A percentile compares a stretch with the other conserved stretches of the same genome.
phyloP scores from a whole-genome alignment of 2,797 vertebrate genomes.

The Smutsia temminckii region DNA sequence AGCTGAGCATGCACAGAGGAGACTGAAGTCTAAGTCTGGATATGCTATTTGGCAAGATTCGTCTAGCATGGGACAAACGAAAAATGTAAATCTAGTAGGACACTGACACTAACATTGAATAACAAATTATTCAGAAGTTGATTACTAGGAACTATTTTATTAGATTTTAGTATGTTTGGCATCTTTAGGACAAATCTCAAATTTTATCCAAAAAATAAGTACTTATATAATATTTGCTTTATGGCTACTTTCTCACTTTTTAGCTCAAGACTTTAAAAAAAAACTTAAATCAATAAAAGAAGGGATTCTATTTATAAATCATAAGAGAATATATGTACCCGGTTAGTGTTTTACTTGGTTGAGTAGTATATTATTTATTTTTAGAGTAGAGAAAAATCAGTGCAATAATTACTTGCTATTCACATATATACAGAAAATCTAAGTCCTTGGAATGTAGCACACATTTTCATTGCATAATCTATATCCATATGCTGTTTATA shows the following conservation, averaged over 20 bases:
- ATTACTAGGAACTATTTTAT: slow-evolving; percentile 21
- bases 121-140: slow-evolving; percentile 29
- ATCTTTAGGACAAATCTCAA: slow-evolving; percentile 39
- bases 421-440: slow-evolving; percentile 48
- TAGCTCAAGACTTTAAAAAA: background rate
- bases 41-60: slow-evolving; percentile 25
- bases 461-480: slow-evolving; percentile 62
- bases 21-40: background rate
- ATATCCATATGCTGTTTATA: slow-evolving; percentile 64
- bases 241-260: slow-evolving; percentile 23
- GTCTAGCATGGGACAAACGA: background rate
- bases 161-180: slow-evolving; percentile 1
- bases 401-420: slow-evolving; percentile 32
- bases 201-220: background rate
- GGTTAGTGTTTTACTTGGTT: slow-evolving; percentile 14
- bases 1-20: slow-evolving; percentile 18
- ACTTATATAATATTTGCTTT: slow-evolving; percentile 1
- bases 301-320: background rate
- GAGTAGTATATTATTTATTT: slow-evolving; percentile 60
- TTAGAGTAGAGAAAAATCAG: slow-evolving; percentile 42
- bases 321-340: slow-evolving; percentile 6
- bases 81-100: background rate
- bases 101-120: background rate
- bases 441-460: slow-evolving; percentile 53
- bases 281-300: slow-evolving; percentile 29